These are phyloP conservation scores for Charina bottae DNA, from an alignment of 2,113 vertebrate species.

Conservation along the genomic window DNA sequence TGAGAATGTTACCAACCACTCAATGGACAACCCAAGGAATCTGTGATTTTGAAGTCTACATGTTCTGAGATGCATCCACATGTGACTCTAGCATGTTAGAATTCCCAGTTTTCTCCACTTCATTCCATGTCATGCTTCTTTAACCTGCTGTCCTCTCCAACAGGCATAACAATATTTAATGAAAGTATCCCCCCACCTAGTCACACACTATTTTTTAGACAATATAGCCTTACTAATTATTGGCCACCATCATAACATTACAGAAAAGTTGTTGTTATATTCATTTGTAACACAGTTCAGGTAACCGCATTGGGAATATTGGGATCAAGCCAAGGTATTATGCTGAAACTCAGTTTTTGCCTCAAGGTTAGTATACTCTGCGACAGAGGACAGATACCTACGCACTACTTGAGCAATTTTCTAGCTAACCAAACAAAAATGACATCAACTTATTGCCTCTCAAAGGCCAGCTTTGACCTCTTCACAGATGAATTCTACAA, in stretches of 20 bases:
- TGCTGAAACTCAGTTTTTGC: neutral
- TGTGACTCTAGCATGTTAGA: neutral
- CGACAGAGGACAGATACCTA: neutral
- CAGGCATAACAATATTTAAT: neutral
- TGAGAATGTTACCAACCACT: neutral
- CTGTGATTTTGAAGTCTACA: neutral
- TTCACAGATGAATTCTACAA: neutral
- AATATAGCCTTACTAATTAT: neutral
- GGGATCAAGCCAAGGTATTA: neutral
- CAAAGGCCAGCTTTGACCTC: neutral
- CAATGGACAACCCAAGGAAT: neutral
- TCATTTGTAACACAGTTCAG: neutral
- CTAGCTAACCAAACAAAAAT: neutral
- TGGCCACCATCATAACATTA: neutral
- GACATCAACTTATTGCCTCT: neutral
- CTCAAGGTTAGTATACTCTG: neutral
- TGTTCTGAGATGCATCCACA: neutral
- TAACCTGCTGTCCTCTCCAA: neutral
- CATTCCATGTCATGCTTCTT: neutral
- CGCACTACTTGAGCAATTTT: slow-evolving; percentile 8
- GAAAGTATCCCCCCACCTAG: neutral
- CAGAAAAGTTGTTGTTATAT: neutral
- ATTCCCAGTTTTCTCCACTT: neutral
- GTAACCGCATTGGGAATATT: slow-evolving; percentile 17
- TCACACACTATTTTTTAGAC: neutral